These are phyloP conservation scores for Vanessa atalanta DNA, from an alignment of 1,140 invertebrate species.

Conservation along the genomic window DNA sequence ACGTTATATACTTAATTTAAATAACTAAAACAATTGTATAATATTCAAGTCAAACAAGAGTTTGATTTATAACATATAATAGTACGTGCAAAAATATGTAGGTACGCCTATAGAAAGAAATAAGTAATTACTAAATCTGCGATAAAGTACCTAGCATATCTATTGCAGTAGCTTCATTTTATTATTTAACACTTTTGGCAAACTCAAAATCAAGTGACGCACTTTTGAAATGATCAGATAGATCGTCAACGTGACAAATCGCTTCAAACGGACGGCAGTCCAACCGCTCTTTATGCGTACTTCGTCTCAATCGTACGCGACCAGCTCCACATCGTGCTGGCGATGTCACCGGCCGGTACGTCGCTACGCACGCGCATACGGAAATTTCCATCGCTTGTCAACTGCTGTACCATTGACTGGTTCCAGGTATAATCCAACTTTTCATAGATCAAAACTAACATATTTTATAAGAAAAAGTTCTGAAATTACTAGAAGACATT, in stretches of 20 bases:
- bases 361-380: constrained; percentile 91
- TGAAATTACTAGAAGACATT: background rate
- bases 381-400: constrained; percentile 97
- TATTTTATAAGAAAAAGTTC: too few species aligned
- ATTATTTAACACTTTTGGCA: too few species aligned
- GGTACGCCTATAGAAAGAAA: too few species aligned
- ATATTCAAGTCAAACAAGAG: too few species aligned
- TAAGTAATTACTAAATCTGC: too few species aligned
- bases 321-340: constrained; percentile 95
- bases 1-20: too few species aligned
- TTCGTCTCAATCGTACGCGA: constrained; percentile 94
- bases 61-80: too few species aligned
- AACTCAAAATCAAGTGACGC: background rate
- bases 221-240: constrained; percentile 78
- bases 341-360: constrained; percentile 96
- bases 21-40: too few species aligned
- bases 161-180: too few species aligned
- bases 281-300: constrained; percentile 94
- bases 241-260: constrained; percentile 95
- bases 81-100: too few species aligned
- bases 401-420: constrained; percentile 99
- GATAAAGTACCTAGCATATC: too few species aligned
- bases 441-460: constrained; percentile 6
- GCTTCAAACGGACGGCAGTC: constrained; percentile 95
- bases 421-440: constrained; percentile 86